A percentile compares a stretch with the other conserved stretches of the same genome.
phyloP scores from a whole-genome alignment of 2,797 vertebrate genomes.

The Podarcis siculus region DNA sequence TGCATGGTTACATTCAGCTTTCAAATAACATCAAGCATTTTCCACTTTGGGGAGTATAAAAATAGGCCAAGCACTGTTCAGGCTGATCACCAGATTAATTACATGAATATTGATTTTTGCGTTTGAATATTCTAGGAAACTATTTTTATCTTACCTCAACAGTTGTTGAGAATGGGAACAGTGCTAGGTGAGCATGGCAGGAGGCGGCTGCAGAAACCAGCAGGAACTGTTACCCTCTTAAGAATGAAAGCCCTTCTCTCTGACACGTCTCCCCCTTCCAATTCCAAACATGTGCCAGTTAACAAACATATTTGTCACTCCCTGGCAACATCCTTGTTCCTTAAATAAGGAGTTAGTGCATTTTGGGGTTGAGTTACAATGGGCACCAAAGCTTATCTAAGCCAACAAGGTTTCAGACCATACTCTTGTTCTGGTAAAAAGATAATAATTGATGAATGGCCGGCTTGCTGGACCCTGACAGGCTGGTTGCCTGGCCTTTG shows the following conservation, averaged over 20 bases:
- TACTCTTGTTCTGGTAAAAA: slow-evolving; percentile 80
- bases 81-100: background rate
- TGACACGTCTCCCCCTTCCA: background rate
- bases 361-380: slow-evolving; percentile 76
- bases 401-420: slow-evolving; percentile 83
- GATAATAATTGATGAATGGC: slow-evolving; percentile 97
- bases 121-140: slow-evolving; percentile 36
- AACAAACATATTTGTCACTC: slow-evolving; percentile 62
- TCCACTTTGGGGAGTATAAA: background rate
- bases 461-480: slow-evolving; percentile 85
- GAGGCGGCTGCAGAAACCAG: slow-evolving; percentile 53
- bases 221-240: slow-evolving; percentile 52
- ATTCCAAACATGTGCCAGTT: slow-evolving; percentile 48
- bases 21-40: background rate
- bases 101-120: background rate
- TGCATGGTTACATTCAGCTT: background rate
- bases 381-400: slow-evolving; percentile 74
- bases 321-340: slow-evolving; percentile 62
- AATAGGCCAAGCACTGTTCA: background rate
- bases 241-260: slow-evolving; percentile 30
- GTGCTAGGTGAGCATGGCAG: slow-evolving; percentile 35
- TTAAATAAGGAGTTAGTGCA: slow-evolving; percentile 64
- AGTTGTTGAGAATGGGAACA: slow-evolving; percentile 40
- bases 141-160: slow-evolving; percentile 30
- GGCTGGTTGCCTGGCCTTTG: slow-evolving; percentile 93